Evolutionary conservation across 2,113 vertebrate species (phyloP).

Genomic region (Sinocyclocheilus grahami): DNA sequence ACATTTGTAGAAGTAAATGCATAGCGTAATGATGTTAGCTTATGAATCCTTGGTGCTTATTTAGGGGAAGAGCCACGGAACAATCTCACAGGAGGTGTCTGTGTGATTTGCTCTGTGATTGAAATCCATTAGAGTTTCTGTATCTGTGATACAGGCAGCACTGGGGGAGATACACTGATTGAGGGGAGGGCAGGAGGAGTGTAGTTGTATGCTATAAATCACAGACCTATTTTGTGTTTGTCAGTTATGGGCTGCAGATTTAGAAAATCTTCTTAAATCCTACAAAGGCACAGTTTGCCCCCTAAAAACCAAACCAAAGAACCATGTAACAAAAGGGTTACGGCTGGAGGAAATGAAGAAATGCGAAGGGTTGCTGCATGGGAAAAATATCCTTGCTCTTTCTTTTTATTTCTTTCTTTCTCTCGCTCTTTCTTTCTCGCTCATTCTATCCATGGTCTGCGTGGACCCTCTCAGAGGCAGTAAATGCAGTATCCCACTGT

Average conservation of each 20-base stretch:
- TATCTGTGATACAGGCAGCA: conserved; percentile 35
- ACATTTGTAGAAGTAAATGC: conserved; percentile 59
- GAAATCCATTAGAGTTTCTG: conserved; percentile 61
- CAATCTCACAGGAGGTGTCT: conserved; percentile 14
- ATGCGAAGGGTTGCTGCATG: neutral
- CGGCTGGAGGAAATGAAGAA: neutral
- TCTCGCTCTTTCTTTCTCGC: neutral
- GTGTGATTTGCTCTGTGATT: conserved; percentile 59
- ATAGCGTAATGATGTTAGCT: conserved; percentile 55
- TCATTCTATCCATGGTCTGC: neutral
- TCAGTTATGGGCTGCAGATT: conserved; percentile 69
- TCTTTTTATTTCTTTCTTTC: neutral
- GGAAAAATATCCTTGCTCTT: neutral
- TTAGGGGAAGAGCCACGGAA: conserved; percentile 22
- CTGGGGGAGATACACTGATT: conserved; percentile 15
- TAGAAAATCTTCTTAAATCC: conserved; percentile 65
- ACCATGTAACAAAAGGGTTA: conserved; percentile 28
- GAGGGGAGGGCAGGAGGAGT: neutral
- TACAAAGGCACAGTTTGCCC: conserved; percentile 45
- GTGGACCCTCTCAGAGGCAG: neutral
- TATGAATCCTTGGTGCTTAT: conserved; percentile 45
- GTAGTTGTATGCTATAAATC: conserved; percentile 48
- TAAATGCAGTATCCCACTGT: conserved; percentile 25
- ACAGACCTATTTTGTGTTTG: conserved; percentile 52
- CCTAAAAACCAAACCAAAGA: conserved; percentile 51